phyloP scores from a whole-genome alignment of 2,888 invertebrate genomes.

The Drosophila affinis region DNA sequence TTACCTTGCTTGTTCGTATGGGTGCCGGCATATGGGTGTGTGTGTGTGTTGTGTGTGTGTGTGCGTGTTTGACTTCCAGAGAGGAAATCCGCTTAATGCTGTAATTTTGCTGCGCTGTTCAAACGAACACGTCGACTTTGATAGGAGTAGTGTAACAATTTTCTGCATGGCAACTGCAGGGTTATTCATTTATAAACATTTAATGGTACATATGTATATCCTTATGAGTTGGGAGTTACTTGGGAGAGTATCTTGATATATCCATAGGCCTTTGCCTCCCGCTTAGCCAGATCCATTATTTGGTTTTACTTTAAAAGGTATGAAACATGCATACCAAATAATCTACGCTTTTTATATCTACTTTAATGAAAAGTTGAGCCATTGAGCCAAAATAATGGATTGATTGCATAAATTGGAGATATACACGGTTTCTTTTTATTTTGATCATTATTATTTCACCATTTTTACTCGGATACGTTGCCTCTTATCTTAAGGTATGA shows the following conservation, averaged over 20 bases:
- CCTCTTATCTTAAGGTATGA: too few species aligned
- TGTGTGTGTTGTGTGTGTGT: slow-evolving; percentile 13
- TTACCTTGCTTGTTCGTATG: slow-evolving; percentile 29
- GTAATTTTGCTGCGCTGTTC: slow-evolving; percentile 62
- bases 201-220: not conserved
- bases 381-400: too few species aligned
- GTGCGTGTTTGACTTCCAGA: slow-evolving; percentile 71
- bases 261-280: not conserved
- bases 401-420: too few species aligned
- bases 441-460: not conserved
- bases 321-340: too few species aligned
- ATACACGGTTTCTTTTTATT: too few species aligned
- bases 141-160: slow-evolving; percentile 32
- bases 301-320: too few species aligned
- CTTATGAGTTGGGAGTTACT: not conserved
- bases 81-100: slow-evolving; percentile 77
- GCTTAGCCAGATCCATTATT: too few species aligned
- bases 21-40: slow-evolving; percentile 19
- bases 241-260: not conserved
- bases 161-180: slow-evolving; percentile 10
- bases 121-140: slow-evolving; percentile 45
- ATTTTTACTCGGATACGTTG: not conserved
- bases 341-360: not conserved
- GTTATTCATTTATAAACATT: slow-evolving; percentile 4
- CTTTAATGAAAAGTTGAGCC: not conserved